Base-by-base conservation (phyloP, 53 echinoderm and acorn worm species). In the Patiria pectinifera region DNA sequence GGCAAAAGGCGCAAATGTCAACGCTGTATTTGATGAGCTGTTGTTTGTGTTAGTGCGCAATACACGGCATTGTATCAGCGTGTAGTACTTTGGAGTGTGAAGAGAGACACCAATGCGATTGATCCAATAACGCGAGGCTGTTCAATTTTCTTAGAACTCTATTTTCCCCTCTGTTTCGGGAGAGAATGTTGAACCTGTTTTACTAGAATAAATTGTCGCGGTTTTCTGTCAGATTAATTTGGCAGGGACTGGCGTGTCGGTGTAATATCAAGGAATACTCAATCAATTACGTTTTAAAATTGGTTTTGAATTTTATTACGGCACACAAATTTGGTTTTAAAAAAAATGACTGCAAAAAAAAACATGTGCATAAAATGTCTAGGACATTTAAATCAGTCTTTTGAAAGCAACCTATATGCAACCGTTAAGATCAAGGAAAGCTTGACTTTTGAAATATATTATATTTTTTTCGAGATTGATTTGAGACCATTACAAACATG, bases 21-120 rank as follows among this genome's bases (percentile, higher is more conserved):
- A 25, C 60, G 62, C 43, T 78, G 60, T 78, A 48, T 44, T 76
- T 87, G 60, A 16, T 87, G 60, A 19, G 48, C 35, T 77, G 48
- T 24, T 86, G 86, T 74, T 86, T 45, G 71, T 48, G 86, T 74
- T 74, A 86, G 47, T 86, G 86, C 22, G 86, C 45, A 74, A 47
- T 74, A 74, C 24, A 60, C 87, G 60, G 24, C 61, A n/a, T 16
- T n/a, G 21, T 26, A 59, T 76, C 78, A 77, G 78, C 78, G 59
- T 60, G 43, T 11, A 78, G 59, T 77, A 87, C 87, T 87, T 82
- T 59, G 61, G 58, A 59, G 11, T 23, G 87, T 59, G 87, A 78
- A 61, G 78, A 87, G 11, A 77, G 87, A 87, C 78, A 87, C 87
- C 61, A 14, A 8, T 21, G n/a, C 35, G 87, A 77, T 59, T 87